Percentiles rank a stretch among this genome's conserved stretches.
Evolutionary conservation across 2,888 invertebrate genomes (phyloP).

Genomic region (Diarsia rubi): DNA sequence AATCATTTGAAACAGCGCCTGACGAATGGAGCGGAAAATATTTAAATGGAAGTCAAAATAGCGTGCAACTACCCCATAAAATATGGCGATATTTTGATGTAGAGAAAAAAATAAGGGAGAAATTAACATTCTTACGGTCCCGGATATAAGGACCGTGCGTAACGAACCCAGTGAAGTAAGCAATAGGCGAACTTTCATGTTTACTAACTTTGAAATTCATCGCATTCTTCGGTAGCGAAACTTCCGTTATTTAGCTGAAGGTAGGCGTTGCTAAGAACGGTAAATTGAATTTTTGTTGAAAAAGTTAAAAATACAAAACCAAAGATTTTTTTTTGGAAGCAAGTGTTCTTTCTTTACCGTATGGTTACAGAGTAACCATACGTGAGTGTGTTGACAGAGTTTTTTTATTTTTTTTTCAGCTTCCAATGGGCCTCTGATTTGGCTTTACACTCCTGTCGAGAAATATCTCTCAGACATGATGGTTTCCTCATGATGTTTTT

Average conservation of each 20-base stretch:
- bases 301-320: not conserved
- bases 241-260: conserved; percentile 60
- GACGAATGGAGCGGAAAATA: conserved; percentile 90
- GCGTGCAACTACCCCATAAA: conserved; percentile 85
- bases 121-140: conserved; percentile 83
- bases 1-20: conserved; percentile 86
- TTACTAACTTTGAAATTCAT: conserved; percentile 80
- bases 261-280: not conserved
- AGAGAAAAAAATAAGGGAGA: conserved; percentile 72
- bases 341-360: too few relatives aligned
- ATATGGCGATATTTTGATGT: conserved; percentile 84
- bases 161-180: conserved; percentile 76
- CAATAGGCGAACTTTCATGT: conserved; percentile 74
- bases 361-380: too few relatives aligned
- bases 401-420: too few relatives aligned
- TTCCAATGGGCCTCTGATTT: too few relatives aligned
- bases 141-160: conserved; percentile 84
- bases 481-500: too few relatives aligned
- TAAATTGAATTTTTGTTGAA: not conserved
- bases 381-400: too few relatives aligned
- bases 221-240: conserved; percentile 70
- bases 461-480: too few relatives aligned
- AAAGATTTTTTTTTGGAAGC: not conserved
- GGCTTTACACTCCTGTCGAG: too few relatives aligned
- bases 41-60: conserved; percentile 89